Evolutionary conservation across 2,113 vertebrate genomes (phyloP).

Genomic region (Microcebus jonahi): DNA sequence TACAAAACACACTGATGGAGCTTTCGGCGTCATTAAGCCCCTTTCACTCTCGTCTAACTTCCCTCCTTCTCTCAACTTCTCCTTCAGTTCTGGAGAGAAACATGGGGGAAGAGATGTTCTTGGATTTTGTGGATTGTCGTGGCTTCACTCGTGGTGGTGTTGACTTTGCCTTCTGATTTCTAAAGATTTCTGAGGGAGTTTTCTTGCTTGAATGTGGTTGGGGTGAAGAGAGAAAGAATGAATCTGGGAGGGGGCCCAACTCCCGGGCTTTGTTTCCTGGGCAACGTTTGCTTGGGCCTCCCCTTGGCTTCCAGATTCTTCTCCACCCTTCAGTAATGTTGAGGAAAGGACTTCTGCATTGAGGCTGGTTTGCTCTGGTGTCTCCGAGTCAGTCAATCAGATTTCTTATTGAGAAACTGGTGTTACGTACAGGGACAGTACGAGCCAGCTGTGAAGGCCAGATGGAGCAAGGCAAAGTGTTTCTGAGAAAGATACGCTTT

Average conservation of each 20-base stretch:
- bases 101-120: background rate
- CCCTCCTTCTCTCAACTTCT: background rate
- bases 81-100: background rate
- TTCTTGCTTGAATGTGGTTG: background rate
- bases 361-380: background rate
- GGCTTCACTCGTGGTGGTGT: background rate
- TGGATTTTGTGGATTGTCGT: background rate
- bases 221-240: background rate
- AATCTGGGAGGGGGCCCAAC: background rate
- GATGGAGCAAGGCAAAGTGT: background rate
- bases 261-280: background rate
- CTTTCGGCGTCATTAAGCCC: background rate
- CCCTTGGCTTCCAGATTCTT: background rate
- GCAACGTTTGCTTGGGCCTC: background rate
- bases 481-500: background rate
- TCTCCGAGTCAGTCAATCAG: background rate
- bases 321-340: background rate
- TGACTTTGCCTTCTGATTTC: background rate
- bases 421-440: background rate
- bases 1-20: background rate
- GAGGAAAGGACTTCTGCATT: background rate
- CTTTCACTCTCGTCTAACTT: background rate
- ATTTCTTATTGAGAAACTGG: background rate
- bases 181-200: background rate
- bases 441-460: background rate